These are phyloP conservation scores for Peromyscus attwateri DNA, from an alignment of 2,797 vertebrate species.

Conservation along the genomic window DNA sequence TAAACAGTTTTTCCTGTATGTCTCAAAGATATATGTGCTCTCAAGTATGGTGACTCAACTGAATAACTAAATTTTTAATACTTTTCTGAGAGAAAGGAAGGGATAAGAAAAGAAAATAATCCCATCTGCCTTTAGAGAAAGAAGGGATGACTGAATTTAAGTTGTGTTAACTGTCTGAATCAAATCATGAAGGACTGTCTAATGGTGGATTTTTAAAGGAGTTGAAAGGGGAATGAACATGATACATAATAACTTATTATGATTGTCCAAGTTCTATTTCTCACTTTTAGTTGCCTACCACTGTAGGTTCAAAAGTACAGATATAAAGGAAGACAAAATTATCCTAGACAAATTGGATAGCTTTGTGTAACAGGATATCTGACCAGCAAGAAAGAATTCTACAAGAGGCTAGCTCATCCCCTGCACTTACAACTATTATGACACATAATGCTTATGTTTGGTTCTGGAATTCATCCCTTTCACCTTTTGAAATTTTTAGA, in stretches of 20 bases:
- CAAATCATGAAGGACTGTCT: neutral
- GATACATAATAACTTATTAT: neutral
- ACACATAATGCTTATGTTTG: too few relatives aligned
- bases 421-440: neutral
- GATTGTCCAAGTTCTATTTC: neutral
- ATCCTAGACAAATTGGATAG: neutral
- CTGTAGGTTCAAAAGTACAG: neutral
- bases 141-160: neutral
- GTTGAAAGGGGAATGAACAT: neutral
- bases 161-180: neutral
- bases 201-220: neutral
- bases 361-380: neutral
- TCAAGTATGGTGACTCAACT: neutral
- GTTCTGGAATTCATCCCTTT: too few relatives aligned
- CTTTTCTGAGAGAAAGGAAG: neutral
- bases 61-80: neutral
- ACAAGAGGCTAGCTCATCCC: neutral
- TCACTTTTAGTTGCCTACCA: too few relatives aligned
- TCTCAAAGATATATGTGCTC: neutral
- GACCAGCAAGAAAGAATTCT: neutral
- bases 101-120: neutral
- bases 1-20: neutral
- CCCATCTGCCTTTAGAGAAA: neutral
- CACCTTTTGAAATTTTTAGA: neutral
- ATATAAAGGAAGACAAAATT: neutral